These are phyloP conservation scores for Tetramorium alpestre DNA, from an alignment of 1,140 invertebrate species.

Conservation along the genomic window DNA sequence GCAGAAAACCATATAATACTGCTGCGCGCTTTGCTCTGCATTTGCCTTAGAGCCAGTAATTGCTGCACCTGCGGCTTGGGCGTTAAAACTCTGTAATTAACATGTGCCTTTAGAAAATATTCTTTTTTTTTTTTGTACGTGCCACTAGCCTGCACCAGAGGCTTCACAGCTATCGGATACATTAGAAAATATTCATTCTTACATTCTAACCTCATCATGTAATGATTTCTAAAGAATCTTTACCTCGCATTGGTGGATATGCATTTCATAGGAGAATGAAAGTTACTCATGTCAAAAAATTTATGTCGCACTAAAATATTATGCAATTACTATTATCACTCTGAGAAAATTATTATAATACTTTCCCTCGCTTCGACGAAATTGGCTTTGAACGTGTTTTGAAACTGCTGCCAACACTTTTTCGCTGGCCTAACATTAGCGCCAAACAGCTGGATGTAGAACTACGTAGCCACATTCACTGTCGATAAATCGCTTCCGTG, in stretches of 20 bases:
- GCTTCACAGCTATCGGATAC: no score
- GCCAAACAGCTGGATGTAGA: no score
- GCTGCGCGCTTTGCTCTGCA: slow-evolving; percentile 76
- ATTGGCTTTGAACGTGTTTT: background rate
- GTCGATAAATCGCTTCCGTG: no score
- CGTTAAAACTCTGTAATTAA: slow-evolving; percentile 75
- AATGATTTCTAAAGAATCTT: background rate
- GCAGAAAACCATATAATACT: slow-evolving; percentile 80
- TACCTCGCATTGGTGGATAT: slow-evolving; percentile 82
- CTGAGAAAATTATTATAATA: background rate
- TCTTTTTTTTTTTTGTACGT: no score
- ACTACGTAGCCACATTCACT: no score
- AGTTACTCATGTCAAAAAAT: slow-evolving; percentile 75
- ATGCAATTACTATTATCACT: background rate
- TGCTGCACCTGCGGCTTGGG: slow-evolving; percentile 81
- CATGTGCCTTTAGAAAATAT: background rate
- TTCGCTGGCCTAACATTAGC: no score
- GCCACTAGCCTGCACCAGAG: no score
- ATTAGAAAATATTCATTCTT: background rate
- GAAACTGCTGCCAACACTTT: slow-evolving; percentile 10
- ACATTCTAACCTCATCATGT: background rate
- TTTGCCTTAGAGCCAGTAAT: slow-evolving; percentile 76
- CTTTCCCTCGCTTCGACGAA: background rate
- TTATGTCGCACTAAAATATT: background rate
- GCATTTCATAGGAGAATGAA: slow-evolving; percentile 78